Evolutionary conservation across 2,113 vertebrate genomes (phyloP).

Genomic region (Andinoacara biseriatus): DNA sequence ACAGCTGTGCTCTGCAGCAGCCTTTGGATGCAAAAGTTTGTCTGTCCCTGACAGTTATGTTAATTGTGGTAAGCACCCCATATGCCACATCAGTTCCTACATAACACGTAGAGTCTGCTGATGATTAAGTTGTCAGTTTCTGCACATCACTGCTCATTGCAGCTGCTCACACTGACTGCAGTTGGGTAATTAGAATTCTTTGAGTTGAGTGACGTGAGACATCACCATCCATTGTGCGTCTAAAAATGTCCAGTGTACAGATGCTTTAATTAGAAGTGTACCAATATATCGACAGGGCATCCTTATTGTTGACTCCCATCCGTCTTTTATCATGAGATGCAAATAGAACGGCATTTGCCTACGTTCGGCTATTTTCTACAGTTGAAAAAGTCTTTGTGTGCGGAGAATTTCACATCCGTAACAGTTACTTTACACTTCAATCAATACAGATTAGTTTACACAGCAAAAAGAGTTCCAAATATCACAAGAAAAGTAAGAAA

Average conservation of each 20-base stretch:
- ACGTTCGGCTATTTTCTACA: not conserved
- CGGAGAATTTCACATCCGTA: not conserved
- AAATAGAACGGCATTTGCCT: not conserved
- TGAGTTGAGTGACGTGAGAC: not conserved
- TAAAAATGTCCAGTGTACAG: not conserved
- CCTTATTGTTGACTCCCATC: not conserved
- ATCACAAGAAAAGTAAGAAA: too few species aligned
- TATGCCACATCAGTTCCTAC: not conserved
- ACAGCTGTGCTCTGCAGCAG: not conserved
- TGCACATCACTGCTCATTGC: not conserved
- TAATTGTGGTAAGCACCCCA: not conserved
- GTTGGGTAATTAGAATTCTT: not conserved
- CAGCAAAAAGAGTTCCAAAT: too few species aligned
- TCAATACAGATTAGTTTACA: not conserved
- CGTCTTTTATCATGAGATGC: not conserved
- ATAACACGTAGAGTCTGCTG: not conserved
- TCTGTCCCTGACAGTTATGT: not conserved
- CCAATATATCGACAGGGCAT: not conserved
- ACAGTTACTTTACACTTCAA: not conserved
- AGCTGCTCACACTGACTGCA: slow-evolving; percentile 5
- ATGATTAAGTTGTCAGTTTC: slow-evolving; percentile 17
- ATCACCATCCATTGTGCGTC: not conserved
- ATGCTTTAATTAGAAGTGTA: not conserved
- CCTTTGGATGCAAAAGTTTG: not conserved
- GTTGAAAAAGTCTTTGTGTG: not conserved